Percentiles rank a stretch among this genome's conserved stretches.
Conservation (phyloP, 2,797 vertebrate species). For the Heterohyrax brucei region DNA sequence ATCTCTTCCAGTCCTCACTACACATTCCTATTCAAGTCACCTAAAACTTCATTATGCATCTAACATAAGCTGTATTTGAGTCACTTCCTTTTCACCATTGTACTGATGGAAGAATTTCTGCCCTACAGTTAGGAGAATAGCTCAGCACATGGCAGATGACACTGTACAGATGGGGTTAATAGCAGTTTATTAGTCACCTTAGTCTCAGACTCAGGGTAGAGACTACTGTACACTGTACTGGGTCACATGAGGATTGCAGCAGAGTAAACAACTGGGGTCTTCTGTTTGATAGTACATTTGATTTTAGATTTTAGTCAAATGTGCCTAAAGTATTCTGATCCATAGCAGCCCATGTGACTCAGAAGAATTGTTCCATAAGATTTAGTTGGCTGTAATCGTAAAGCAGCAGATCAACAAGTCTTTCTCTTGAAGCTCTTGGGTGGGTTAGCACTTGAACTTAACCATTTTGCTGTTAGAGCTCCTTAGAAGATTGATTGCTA, state of each 20-base stretch:
- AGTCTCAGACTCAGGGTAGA: background rate
- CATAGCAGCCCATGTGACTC: background rate
- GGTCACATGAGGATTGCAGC: background rate
- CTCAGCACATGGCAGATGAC: background rate
- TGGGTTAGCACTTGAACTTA: too few species aligned
- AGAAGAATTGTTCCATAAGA: background rate
- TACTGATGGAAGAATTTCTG: background rate
- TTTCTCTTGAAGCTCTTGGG: background rate
- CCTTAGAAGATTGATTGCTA: too few species aligned
- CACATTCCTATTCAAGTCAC: background rate
- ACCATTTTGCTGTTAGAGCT: too few species aligned
- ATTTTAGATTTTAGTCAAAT: background rate
- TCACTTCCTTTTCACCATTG: background rate
- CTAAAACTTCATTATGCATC: background rate
- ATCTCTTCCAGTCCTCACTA: background rate
- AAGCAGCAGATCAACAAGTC: background rate
- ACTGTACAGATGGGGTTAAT: background rate
- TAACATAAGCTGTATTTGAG: background rate
- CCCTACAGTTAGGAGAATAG: background rate
- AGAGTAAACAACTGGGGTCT: background rate
- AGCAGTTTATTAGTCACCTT: background rate
- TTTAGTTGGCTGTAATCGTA: too few species aligned
- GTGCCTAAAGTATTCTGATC: background rate
- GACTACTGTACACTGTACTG: background rate
- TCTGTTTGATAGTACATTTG: background rate